Percentiles rank a stretch among this genome's conserved stretches.
Conservation (phyloP, 2,113 vertebrate species). For the Chloropsis cyanopogon region DNA sequence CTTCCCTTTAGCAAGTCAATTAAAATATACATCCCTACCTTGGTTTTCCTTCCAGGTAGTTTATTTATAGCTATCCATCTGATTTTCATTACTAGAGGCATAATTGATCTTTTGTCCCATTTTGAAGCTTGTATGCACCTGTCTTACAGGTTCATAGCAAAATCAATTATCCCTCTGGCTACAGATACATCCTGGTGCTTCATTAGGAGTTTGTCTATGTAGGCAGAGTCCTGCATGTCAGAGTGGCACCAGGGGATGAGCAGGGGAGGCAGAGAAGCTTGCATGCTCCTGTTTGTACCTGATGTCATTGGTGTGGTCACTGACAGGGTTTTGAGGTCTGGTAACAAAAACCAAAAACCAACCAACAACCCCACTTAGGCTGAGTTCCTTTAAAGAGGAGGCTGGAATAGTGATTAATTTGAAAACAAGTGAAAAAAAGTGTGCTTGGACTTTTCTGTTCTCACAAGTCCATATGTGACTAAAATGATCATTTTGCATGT, state of each 20-base stretch:
- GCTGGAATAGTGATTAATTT: neutral
- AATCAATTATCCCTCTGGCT: neutral
- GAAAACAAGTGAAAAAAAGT: no score
- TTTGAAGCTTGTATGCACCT: neutral
- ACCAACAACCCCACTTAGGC: fast-evolving
- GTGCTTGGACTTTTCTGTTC: neutral
- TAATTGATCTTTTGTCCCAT: neutral
- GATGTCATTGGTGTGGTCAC: neutral
- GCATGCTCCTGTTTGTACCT: neutral
- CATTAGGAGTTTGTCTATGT: neutral
- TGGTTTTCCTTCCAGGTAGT: neutral
- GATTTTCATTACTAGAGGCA: neutral
- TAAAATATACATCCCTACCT: neutral
- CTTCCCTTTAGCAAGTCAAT: neutral
- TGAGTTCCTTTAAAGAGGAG: neutral
- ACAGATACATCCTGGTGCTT: neutral
- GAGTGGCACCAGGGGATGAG: neutral
- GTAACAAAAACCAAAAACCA: neutral
- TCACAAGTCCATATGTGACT: neutral
- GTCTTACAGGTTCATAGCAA: neutral
- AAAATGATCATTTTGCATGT: neutral
- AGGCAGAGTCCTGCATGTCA: neutral
- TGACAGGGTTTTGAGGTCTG: neutral
- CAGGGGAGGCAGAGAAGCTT: neutral
- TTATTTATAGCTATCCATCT: neutral